Base-by-base conservation (phyloP, 2,113 vertebrate genomes). In the Epinephelus fuscoguttatus region DNA sequence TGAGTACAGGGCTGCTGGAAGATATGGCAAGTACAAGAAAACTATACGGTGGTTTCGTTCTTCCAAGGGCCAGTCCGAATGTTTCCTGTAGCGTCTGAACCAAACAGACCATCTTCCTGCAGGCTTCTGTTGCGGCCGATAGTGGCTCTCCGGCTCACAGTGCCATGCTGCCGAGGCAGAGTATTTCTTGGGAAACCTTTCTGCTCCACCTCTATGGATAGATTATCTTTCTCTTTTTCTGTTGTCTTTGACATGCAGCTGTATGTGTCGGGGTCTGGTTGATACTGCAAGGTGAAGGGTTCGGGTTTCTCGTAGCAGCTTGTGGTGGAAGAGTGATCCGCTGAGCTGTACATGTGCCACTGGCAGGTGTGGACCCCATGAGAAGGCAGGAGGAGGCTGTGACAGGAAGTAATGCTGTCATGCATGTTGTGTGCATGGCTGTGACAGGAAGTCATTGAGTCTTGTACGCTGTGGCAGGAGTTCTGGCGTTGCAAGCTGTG, bases 31-130 rank as follows among this genome's bases (percentile, higher is more conserved):
- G 18, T 71, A 69, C 23, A 57, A 42, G 60, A 81, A 84, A 78
- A 91, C 95, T 98, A 99, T 94, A 99, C 98, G 8, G 97, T 98
- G 85, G 98, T 99, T 96, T 99, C 98, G 25, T 99, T 99, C 91
- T 94, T 98, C 98, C 98, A 99, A 70, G 97, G 98, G 53, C 98
- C 98, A 3, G 98, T 99, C 90, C 98, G 96, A 93, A 99, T 97
- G 92, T 97, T 99, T 90, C 97, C 97, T 11, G 96, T 96, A 85
- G 93, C 89, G 70, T 97, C 96, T 2, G 97, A 96, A 61, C 95
- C 92, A 82, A 96, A 97, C 37, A 97, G 94, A 77, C 95, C 88
- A 45, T 96, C 96, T 89, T 98, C 97, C 45, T 96, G 96, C 90
- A 95, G 6, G 4, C 94, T 96, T 60, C 96, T 96, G 94, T 97